These are phyloP conservation scores for Leptinotarsa texana DNA, from an alignment of 1,140 invertebrate genomes.

Conservation along the genomic window DNA sequence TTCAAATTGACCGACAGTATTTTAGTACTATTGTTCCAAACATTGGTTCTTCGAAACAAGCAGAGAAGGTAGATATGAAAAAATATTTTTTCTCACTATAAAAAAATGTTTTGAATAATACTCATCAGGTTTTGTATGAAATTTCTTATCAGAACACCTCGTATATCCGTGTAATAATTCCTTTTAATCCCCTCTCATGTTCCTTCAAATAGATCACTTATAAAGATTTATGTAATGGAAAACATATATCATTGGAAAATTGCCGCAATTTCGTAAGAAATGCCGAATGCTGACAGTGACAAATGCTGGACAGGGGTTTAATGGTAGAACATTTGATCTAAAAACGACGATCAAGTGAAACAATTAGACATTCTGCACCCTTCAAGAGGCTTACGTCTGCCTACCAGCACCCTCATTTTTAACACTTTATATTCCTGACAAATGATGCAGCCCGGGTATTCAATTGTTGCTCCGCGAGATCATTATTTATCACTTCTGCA, in stretches of 20 bases:
- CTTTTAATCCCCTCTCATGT: slow-evolving; percentile 45
- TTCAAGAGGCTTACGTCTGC: slow-evolving; percentile 24
- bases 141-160: too few species aligned
- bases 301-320: slow-evolving; percentile 47
- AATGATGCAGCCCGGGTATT: slow-evolving; percentile 44
- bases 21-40: too few species aligned
- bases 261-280: slow-evolving; percentile 44
- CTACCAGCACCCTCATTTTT: slow-evolving; percentile 40
- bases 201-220: slow-evolving; percentile 51
- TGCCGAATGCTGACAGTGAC: slow-evolving; percentile 47
- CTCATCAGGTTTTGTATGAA: too few species aligned
- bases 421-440: slow-evolving; percentile 48
- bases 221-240: slow-evolving; percentile 54
- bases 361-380: slow-evolving; percentile 34
- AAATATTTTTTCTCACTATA: too few species aligned
- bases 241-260: slow-evolving; percentile 51
- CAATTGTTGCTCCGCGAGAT: slow-evolving; percentile 43
- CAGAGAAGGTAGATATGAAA: too few species aligned
- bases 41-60: too few species aligned
- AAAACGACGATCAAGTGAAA: slow-evolving; percentile 26
- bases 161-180: not conserved
- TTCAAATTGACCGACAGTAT: too few species aligned
- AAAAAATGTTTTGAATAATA: too few species aligned
- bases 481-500: slow-evolving; percentile 38
- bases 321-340: slow-evolving; percentile 46